These are phyloP conservation scores for Paramormyrops hopkinsi DNA, from an alignment of 2,797 vertebrate genomes.

Conservation along the genomic window DNA sequence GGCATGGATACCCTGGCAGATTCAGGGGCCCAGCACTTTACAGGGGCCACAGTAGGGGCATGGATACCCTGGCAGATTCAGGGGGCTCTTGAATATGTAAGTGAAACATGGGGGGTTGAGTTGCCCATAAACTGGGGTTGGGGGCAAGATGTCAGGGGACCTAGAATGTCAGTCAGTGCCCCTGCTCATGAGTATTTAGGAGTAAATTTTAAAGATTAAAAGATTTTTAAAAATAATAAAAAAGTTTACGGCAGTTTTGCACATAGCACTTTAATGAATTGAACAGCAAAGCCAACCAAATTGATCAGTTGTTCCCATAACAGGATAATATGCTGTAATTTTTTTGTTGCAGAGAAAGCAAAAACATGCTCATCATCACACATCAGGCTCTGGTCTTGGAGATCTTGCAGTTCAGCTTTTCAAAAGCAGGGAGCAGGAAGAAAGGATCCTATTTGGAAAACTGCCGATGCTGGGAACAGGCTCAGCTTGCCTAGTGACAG, in stretches of 20 bases:
- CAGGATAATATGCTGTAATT: not conserved
- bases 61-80: not conserved
- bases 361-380: not conserved
- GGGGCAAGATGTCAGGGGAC: not conserved
- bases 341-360: not conserved
- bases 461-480: not conserved
- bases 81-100: not conserved
- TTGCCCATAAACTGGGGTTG: not conserved
- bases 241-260: not conserved
- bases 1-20: too few relatives aligned
- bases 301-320: not conserved
- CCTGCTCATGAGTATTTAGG: not conserved
- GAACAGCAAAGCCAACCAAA: not conserved
- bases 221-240: not conserved
- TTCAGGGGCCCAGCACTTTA: too few relatives aligned
- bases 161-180: not conserved
- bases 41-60: too few relatives aligned
- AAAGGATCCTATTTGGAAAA: not conserved
- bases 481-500: not conserved
- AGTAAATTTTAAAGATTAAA: not conserved
- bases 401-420: not conserved
- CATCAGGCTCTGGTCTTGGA: not conserved
- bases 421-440: not conserved
- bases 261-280: not conserved
- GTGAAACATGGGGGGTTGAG: not conserved